Base-by-base conservation (phyloP, 2,113 vertebrate genomes). In the Psammodynastes pulverulentus region DNA sequence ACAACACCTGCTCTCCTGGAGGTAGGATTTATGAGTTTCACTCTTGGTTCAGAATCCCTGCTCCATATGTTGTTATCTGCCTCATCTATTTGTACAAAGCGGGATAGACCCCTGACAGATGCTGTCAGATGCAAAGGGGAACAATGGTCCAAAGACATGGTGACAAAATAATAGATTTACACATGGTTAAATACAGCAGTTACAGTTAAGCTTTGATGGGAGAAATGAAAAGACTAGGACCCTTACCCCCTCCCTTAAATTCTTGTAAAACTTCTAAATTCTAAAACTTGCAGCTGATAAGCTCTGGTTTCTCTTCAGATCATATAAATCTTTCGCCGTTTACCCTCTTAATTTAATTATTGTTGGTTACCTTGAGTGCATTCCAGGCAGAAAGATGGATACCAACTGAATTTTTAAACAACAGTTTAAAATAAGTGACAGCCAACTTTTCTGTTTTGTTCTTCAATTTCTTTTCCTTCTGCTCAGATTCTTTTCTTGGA, bases 1-100 rank as follows among this genome's bases (percentile, higher is more conserved):
- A 56, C 0, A 94, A 94, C 96, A 97, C 95, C 95, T 96, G 96
- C 94, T 95, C 62, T 29, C 90, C 15, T 0, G 0, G 87, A 5
- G 0, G 48, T 87, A 49, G 23, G 67, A 84, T 93, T 91, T 96
- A 93, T 0, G 0, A 46, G 94, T 91, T 96, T 92, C 90, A 91
- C 58, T 90, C 93, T 90, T 95, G 0, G 24, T 95, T 94, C 94
- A 93, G 94, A 89, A 94, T 88, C 91, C 1, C 23, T 46, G 51
- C 12, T 67, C 92, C n/a, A 29, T 58, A 86, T 87, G 89, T 45
- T 23, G 43, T 29, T 7, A 91, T 67, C 3, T 58, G 8, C 89
- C 90, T 39, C 0, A 0, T 15, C 56, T 90, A 85, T 86, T 48
- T 89, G 45, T 45, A 45, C 24, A 84, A 67, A 53, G 84, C 48